Evolutionary conservation across 2,797 vertebrate genomes (phyloP), one percentile per base, ranked within the genome.

Genomic region (Gymnoscopelus braueri): DNA sequence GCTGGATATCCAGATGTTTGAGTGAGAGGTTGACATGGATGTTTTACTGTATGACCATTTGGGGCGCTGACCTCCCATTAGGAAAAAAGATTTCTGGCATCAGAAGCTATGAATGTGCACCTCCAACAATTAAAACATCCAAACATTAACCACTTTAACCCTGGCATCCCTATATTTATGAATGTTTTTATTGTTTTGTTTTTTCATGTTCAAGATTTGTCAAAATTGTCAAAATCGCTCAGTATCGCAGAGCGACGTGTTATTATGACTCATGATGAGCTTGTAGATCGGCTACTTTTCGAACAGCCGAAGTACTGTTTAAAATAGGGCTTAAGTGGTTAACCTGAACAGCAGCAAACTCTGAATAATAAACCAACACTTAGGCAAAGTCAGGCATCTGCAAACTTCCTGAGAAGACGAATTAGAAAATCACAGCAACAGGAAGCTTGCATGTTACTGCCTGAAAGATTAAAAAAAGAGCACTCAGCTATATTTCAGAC

Each of bases 61-160:
- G 83, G 44, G 71, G 56, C 1, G 62, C 72, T 87, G 82, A 84
- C 88, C 84, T 35, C 56, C 70, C 61, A 60, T 55, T 72, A 55
- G 11, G 11, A 24, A 15, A 3, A 1, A 2, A 15, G 9, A 54
- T 39, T 62, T 64, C 65, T 67, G 61, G 63, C 65, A 65, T 69
- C 60, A 57, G 73, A 67, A 72, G 56, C 11, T 3, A 56, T 65
- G 32, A 69, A 87, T 87, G 71, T 82, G 56, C 75, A 80, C 84
- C 70, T 73, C 66, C 62, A 47, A 72, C 81, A 87, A 92, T 86
- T 88, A 90, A 87, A 87, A 67, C 70, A 70, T 85, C 62, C 60
- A 75, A 80, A 80, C 65, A 54, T 73, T 78, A 75, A 79, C 73
- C 39, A 44, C 39, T 44, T 44, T 44, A 44, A 44, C 39, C 7